Percentiles rank a stretch among this genome's conserved stretches.
These are phyloP conservation scores for Bemisia tabaci DNA, from an alignment of 1,140 invertebrate genomes.

Conservation along the genomic window DNA sequence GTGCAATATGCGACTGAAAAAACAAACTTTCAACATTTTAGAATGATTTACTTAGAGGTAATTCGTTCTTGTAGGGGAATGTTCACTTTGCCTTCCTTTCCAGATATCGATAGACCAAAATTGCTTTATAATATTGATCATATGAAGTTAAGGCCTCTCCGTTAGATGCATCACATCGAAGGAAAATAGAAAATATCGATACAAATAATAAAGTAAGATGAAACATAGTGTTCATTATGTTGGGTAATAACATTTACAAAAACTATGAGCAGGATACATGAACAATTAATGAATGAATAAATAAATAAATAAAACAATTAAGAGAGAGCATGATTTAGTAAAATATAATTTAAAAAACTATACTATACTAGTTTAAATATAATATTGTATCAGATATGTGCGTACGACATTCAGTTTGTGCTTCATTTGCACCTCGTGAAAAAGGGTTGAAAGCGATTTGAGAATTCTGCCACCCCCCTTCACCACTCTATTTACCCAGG, in stretches of 20 bases:
- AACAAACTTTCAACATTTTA: too few species aligned
- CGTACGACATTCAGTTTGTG: neutral
- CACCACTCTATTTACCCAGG: too few species aligned
- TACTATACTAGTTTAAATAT: neutral
- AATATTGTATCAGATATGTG: neutral
- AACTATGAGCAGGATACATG: neutral
- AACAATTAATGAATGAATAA: neutral
- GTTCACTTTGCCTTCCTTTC: too few species aligned
- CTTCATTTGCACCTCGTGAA: neutral
- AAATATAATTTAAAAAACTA: conserved; percentile 1
- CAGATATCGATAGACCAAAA: neutral
- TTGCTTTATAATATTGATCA: neutral
- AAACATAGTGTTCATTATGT: neutral
- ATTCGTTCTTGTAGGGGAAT: too few species aligned
- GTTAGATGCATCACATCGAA: too few species aligned
- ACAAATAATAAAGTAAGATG: neutral
- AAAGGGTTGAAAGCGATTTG: too few species aligned
- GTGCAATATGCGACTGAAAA: too few species aligned
- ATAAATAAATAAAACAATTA: neutral
- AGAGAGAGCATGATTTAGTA: neutral
- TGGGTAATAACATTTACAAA: neutral
- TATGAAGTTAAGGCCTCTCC: neutral
- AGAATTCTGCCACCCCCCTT: too few species aligned
- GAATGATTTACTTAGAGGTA: too few species aligned
- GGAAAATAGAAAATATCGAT: neutral